Evolutionary conservation across 2,797 vertebrate species (phyloP), one percentile per base, ranked within the genome.

Genomic region (Paedocypris micromegethes): DNA sequence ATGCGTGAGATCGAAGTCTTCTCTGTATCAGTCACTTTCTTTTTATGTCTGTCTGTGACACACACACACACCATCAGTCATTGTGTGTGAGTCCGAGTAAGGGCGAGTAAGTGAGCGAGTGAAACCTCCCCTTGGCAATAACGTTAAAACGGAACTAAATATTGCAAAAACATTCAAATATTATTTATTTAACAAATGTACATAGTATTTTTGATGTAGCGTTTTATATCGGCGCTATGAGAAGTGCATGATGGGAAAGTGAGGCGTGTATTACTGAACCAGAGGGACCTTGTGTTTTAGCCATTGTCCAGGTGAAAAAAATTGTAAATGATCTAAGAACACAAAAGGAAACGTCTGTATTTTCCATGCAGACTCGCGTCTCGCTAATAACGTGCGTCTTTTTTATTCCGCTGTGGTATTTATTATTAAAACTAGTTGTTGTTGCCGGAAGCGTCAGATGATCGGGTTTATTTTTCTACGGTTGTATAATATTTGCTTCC

Each of bases 381-480:
- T 80, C 86, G 77, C 81, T 82, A 83, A 78, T 49, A 71, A 81
- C 78, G 42, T 64, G 54, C 66, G 64, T 75, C 75, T 87, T 87
- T 85, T 73, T 85, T 85, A 88, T 85, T 86, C 82, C 82, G 85
- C 77, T 82, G 77, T 83, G 78, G 80, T 90, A 89, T 90, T 90
- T 89, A 88, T 91, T 89, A 76, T 75, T 77, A 37, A 76, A 77
- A 56, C 60, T 77, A 77, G 72, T 73, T 66, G 63, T 66, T n/a
- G 8, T 68, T 71, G 64, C 54, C 79, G 79, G 80, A 84, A 81
- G 75, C 76, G 82, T 84, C 83, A 79, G 79, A 63, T 45, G 43
- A 68, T 65, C 70, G 62, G 58, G 66, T 67, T 73, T 72, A 68
- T 75, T 79, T 69, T 75, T 73, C 48, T 61, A 71, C 62, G 58